phyloP scores from a whole-genome alignment of 2,113 vertebrate genomes.

The Eubucco bourcierii region DNA sequence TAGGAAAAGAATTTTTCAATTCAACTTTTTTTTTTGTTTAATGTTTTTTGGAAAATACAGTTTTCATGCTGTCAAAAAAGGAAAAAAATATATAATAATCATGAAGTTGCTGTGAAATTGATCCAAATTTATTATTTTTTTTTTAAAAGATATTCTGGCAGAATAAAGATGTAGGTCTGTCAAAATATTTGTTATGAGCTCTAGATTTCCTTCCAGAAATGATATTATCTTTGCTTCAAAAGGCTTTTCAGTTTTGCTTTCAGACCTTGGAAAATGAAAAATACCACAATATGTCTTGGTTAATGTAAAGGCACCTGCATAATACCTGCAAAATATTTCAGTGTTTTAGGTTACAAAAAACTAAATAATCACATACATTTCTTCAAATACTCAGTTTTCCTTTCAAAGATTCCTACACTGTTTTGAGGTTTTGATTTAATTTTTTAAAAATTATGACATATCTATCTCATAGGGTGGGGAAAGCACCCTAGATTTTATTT shows the following conservation, averaged over 20 bases:
- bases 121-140: neutral
- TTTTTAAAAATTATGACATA: neutral
- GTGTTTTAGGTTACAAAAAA: neutral
- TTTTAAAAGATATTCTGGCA: neutral
- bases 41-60: neutral
- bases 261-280: neutral
- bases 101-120: neutral
- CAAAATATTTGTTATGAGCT: slow-evolving; percentile 38
- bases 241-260: slow-evolving; percentile 3
- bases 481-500: neutral
- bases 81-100: neutral
- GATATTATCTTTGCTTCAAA: neutral
- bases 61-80: rapidly evolving
- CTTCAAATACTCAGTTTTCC: neutral
- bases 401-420: neutral
- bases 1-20: neutral
- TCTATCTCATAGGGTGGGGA: neutral
- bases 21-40: neutral
- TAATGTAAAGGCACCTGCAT: neutral
- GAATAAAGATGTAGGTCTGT: neutral
- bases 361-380: rapidly evolving
- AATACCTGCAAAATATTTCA: neutral
- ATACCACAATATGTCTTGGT: neutral
- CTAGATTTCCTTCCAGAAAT: slow-evolving; percentile 16
- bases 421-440: neutral